Evolutionary conservation across 2,888 invertebrate species (phyloP).

Genomic region (Volucella inanis): DNA sequence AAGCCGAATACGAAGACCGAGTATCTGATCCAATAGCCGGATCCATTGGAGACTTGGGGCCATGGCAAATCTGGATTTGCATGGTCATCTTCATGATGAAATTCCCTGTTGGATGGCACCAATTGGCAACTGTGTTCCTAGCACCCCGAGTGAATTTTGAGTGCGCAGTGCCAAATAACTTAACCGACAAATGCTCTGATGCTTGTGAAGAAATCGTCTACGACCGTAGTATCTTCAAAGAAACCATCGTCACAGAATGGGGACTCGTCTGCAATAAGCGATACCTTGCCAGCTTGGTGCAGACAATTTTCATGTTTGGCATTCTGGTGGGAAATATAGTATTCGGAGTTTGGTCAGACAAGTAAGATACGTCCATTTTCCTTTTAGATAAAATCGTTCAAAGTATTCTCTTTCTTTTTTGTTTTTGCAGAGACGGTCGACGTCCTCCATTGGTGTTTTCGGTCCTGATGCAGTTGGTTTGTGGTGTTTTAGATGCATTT

Average conservation of each 20-base stretch:
- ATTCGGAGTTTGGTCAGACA: constrained; percentile 90
- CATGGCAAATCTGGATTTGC: constrained; percentile 90
- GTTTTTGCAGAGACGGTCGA: constrained; percentile 87
- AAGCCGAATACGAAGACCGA: constrained; percentile 67
- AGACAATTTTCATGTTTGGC: constrained; percentile 91
- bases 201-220: constrained; percentile 85
- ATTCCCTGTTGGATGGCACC: constrained; percentile 92
- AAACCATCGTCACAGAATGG: constrained; percentile 91
- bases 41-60: constrained; percentile 88
- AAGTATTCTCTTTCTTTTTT: constrained; percentile 1
- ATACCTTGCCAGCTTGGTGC: constrained; percentile 89
- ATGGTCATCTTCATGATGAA: constrained; percentile 88
- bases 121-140: constrained; percentile 90
- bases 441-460: constrained; percentile 89
- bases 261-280: constrained; percentile 85
- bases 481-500: constrained; percentile 88
- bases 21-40: constrained; percentile 87
- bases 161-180: constrained; percentile 82
- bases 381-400: not conserved
- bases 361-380: constrained; percentile 83
- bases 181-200: constrained; percentile 83
- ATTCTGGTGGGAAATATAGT: constrained; percentile 89
- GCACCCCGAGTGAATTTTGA: constrained; percentile 87
- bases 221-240: constrained; percentile 87
- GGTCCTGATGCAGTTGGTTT: constrained; percentile 88